Percentiles rank a stretch among this genome's conserved stretches.
These are phyloP conservation scores for Drosophila tsacasi DNA, from an alignment of 1,140 invertebrate genomes.

Conservation along the genomic window DNA sequence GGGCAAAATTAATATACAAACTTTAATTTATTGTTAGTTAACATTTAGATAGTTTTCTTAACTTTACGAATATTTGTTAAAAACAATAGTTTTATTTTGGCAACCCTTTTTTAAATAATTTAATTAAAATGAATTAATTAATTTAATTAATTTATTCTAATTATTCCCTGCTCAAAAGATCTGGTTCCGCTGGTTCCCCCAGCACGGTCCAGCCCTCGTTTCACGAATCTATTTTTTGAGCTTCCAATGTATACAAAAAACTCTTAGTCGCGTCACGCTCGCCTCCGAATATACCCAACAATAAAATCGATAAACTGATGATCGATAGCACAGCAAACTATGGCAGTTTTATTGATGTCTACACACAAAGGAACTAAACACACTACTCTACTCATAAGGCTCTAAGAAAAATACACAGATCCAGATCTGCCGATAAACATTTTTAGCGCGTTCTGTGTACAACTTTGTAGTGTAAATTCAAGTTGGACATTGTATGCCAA, in stretches of 20 bases:
- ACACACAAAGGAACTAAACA: conserved; percentile 16
- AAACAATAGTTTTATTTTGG: too few relatives aligned
- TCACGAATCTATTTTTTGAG: conserved; percentile 18
- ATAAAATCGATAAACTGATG: conserved; percentile 55
- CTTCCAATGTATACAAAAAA: conserved; percentile 27
- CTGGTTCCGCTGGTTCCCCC: neutral
- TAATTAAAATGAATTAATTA: too few relatives aligned
- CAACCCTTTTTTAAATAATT: too few relatives aligned
- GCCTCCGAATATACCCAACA: conserved; percentile 12
- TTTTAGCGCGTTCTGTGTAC: conserved; percentile 24
- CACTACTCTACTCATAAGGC: neutral
- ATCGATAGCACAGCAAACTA: conserved; percentile 60
- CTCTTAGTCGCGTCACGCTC: conserved; percentile 20
- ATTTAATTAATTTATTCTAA: too few relatives aligned
- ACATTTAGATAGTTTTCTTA: too few relatives aligned
- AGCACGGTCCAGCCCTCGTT: conserved; percentile 27
- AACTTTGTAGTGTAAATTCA: conserved; percentile 62
- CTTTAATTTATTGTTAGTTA: too few relatives aligned
- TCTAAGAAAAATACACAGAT: conserved; percentile 28
- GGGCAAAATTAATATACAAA: too few relatives aligned
- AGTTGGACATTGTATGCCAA: conserved; percentile 63
- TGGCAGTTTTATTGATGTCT: conserved; percentile 57
- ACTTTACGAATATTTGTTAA: too few relatives aligned
- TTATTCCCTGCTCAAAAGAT: neutral
- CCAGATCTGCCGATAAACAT: conserved; percentile 49